Base-by-base conservation (phyloP, 2,797 vertebrate species). In the Siniperca undulata region DNA sequence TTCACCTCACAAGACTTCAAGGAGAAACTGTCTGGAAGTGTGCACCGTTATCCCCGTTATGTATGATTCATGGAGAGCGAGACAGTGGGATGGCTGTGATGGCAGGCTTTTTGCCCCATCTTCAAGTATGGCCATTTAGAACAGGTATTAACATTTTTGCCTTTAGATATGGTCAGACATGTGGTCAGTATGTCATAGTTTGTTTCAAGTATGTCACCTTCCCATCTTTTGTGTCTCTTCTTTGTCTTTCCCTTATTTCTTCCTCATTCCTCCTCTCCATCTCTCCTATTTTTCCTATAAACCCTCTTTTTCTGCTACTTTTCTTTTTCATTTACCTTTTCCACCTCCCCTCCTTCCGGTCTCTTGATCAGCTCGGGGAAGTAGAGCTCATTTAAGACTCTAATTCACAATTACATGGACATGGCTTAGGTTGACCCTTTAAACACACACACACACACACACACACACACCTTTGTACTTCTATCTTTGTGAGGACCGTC, bases 351-450 rank as follows among this genome's bases (percentile, higher is more conserved):
- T 81, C 56, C 24, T 52, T 53, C 13, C 2, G 0, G n/a, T 78
- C 50, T 79, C 59, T 53, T 77, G 61, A 84, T 90, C 89, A 89
- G 81, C 84, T 86, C 3, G 0, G 65, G 79, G 71, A 86, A 86
- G 73, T 74, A 52, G 64, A 93, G 86, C 89, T 92, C 69, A 90
- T 94, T 92, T 90, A 90, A 88, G 83, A 78, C 88, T 90, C 85
- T 91, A 90, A 93, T 92, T 93, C 84, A 90, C 90, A 90, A 92
- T 94, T 94, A 93, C 89, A 94, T 82, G 89, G 91, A 90, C 91
- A 83, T 71, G 68, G 88, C 89, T 87, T 83, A 81, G 73, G 65
- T 81, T 82, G 88, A 92, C 80, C 91, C 85, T 79, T 36, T 70
- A 77, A 59, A 38, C 48, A 55, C 59, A 58, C 50, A 36, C 59